These are phyloP conservation scores for Artemia franciscana DNA, from an alignment of 1,140 invertebrate genomes.

Conservation along the genomic window DNA sequence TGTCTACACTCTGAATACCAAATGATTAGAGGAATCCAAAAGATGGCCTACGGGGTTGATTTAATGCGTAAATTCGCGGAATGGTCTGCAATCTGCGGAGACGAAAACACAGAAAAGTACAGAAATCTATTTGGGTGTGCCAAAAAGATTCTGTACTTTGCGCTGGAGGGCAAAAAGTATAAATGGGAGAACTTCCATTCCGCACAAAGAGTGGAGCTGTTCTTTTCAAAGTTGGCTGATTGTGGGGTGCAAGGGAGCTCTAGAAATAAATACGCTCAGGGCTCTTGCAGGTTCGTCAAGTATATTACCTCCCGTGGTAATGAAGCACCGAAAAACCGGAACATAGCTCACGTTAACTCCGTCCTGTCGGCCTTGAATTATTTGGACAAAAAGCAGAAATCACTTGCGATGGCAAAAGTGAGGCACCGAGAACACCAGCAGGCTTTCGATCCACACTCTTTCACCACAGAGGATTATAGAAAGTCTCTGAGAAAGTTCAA, in stretches of 20 bases:
- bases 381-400: neutral
- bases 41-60: no score
- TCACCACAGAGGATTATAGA: neutral
- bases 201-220: neutral
- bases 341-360: neutral
- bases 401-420: neutral
- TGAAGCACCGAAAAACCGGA: neutral
- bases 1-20: no score
- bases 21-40: no score
- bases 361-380: neutral
- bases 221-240: neutral
- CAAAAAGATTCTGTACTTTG: neutral
- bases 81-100: neutral
- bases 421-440: neutral
- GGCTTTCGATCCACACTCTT: neutral
- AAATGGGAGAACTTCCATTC: neutral
- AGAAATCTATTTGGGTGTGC: neutral
- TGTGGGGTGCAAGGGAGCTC: neutral
- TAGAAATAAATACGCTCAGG: neutral
- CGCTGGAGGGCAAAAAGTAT: neutral
- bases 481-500: no score
- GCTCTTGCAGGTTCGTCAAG: neutral
- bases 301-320: neutral
- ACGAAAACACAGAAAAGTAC: neutral
- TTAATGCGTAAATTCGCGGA: neutral